A percentile compares a stretch with the other conserved stretches of the same genome.
phyloP scores from a whole-genome alignment of 1,140 invertebrate genomes.

The Brachionus rubens region DNA sequence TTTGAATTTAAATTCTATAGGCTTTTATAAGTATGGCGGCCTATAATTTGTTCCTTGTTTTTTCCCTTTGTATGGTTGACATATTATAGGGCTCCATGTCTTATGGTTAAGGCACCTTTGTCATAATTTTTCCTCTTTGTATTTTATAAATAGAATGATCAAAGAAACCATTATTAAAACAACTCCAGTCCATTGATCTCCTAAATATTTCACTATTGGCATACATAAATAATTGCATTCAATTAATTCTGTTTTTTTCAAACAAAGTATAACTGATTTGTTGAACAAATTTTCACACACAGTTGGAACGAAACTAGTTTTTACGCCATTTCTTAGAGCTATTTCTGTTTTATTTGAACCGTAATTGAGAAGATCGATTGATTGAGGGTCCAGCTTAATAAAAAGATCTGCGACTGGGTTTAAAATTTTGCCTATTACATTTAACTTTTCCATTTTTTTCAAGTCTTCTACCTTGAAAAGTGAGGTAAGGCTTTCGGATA shows the following conservation, averaged over 20 bases:
- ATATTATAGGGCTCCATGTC: no score
- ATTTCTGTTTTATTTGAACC: neutral
- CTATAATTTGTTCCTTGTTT: no score
- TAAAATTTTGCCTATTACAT: conserved; percentile 3
- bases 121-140: no score
- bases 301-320: conserved; percentile 60
- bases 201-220: neutral
- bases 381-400: neutral
- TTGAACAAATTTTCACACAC: no score
- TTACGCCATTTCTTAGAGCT: conserved; percentile 47
- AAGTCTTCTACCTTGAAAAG: neutral
- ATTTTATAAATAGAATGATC: neutral
- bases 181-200: neutral
- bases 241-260: neutral
- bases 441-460: neutral
- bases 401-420: conserved; percentile 10
- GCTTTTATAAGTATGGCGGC: no score
- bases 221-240: conserved; percentile 21
- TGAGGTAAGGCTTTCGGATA: neutral
- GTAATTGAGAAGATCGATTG: neutral
- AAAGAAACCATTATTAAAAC: conserved; percentile 4
- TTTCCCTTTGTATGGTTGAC: no score
- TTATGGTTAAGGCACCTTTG: no score
- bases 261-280: neutral
- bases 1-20: no score